Evolutionary conservation across 2,113 vertebrate species (phyloP).

Genomic region (Phylloscopus trochilus): DNA sequence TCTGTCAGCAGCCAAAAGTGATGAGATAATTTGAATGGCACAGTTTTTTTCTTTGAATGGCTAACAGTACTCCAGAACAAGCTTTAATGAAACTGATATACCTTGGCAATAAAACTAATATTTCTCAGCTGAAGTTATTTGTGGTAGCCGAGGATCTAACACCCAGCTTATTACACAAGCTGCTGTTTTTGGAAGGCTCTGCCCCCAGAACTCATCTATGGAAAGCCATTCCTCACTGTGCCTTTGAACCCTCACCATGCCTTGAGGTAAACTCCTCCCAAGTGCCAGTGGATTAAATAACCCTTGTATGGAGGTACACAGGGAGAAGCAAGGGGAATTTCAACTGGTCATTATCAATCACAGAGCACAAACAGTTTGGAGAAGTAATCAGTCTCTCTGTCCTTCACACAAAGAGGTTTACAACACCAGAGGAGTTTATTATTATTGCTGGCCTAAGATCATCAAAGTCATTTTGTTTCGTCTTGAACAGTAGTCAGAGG

Average conservation of each 20-base stretch:
- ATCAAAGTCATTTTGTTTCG: slow-evolving; percentile 70
- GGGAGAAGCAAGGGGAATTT: slow-evolving; percentile 29
- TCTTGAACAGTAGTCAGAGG: slow-evolving; percentile 73
- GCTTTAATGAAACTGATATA: background rate
- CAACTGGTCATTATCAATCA: slow-evolving; percentile 73
- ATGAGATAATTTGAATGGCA: background rate
- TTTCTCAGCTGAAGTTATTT: background rate
- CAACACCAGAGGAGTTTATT: slow-evolving; percentile 71
- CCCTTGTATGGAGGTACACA: slow-evolving; percentile 19
- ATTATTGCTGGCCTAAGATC: slow-evolving; percentile 68
- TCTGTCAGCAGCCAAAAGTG: background rate
- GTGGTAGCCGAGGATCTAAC: background rate
- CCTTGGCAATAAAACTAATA: background rate
- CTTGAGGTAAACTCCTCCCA: slow-evolving; percentile 46
- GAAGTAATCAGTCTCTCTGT: slow-evolving; percentile 61
- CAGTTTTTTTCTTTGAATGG: background rate
- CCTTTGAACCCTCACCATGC: slow-evolving; percentile 62
- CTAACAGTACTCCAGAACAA: background rate
- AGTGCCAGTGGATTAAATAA: slow-evolving; percentile 40
- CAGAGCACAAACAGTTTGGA: slow-evolving; percentile 67
- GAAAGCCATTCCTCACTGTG: slow-evolving; percentile 56
- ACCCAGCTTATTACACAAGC: slow-evolving; percentile 5
- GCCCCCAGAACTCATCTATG: background rate
- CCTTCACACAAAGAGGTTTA: slow-evolving; percentile 65
- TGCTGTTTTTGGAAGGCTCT: slow-evolving; percentile 14